A percentile compares a stretch with the other conserved stretches of the same genome.
These are phyloP conservation scores for Morone saxatilis DNA, from an alignment of 2,113 vertebrate genomes.

Conservation along the genomic window DNA sequence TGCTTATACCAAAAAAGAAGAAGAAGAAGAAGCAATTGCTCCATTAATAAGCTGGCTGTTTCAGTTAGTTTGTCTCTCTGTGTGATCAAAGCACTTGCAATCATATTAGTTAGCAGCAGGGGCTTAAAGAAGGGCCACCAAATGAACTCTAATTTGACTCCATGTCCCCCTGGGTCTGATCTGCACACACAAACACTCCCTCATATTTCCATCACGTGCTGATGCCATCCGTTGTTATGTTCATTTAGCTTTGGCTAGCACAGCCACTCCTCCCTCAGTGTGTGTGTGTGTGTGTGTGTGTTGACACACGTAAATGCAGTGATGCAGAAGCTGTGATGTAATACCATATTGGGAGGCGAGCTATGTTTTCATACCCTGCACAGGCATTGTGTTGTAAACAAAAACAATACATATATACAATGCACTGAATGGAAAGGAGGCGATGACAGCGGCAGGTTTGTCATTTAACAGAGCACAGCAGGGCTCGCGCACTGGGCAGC, in stretches of 20 bases:
- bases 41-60: too few relatives aligned
- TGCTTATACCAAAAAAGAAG: not conserved
- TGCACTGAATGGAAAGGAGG: too few relatives aligned
- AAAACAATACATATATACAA: not conserved
- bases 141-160: not conserved
- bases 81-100: not conserved
- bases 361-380: not conserved
- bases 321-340: slow-evolving; percentile 79
- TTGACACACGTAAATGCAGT: slow-evolving; percentile 67
- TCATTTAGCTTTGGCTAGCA: slow-evolving; percentile 1
- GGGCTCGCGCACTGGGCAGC: slow-evolving; percentile 34
- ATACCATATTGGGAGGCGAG: slow-evolving; percentile 41
- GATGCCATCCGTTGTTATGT: slow-evolving; percentile 32
- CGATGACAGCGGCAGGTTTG: not conserved
- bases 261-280: slow-evolving; percentile 54
- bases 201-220: slow-evolving; percentile 61
- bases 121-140: not conserved
- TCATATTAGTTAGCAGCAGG: not conserved
- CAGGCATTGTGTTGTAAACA: not conserved
- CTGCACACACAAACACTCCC: slow-evolving; percentile 13
- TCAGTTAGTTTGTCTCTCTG: not conserved
- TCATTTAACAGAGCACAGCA: not conserved
- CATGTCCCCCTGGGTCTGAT: too few relatives aligned
- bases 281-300: slow-evolving; percentile 35
- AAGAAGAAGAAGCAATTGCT: too few relatives aligned